Evolutionary conservation across 2,113 vertebrate genomes (phyloP), one percentile per base, ranked within the genome.

Genomic region (Anser brachyrhynchus): DNA sequence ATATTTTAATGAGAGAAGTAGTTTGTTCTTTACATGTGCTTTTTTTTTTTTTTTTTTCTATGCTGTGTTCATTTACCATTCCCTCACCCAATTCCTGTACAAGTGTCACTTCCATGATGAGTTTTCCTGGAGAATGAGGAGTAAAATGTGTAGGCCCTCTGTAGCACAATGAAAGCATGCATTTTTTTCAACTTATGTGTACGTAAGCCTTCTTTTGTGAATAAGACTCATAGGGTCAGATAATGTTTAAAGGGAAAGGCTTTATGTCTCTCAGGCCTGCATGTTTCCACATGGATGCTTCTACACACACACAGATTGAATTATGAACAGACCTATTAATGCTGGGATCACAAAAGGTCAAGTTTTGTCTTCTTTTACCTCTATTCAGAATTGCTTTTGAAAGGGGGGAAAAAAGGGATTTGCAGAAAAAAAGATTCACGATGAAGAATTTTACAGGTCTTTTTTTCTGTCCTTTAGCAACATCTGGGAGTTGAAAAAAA

Each of bases 291-390:
- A 98, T 98, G 98, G 98, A 95, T 98, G 98, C 97, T 96, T 94
- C 96, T 98, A 97, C 98, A 98, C 98, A 98, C 98, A 98, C 97
- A 97, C 93, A 98, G 98, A 98, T 98, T 98, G 98, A 98, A 98
- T 98, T 98, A 98, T 98, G 98, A 98, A 98, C 98, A 98, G 98
- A 98, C 97, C 98, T 98, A 98, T 98, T 98, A 98, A 98, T 98
- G 97, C 97, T 90, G 98, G 97, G 98, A 98, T 98, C 98, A 97
- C 95, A 97, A 97, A 98, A 98, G 98, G 98, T 98, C 98, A 98
- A 98, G 98, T 98, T 98, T 98, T 98, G 98, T 98, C 97, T 98
- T 98, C 97, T 98, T 98, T 98, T 97, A 97, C 97, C 81, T 94
- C 97, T 97, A 98, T 98, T 98, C 97, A 98, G 95, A 93, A 96